Evolutionary conservation across 2,113 vertebrate genomes (phyloP).

Genomic region (Corythoichthys haematopterus): DNA sequence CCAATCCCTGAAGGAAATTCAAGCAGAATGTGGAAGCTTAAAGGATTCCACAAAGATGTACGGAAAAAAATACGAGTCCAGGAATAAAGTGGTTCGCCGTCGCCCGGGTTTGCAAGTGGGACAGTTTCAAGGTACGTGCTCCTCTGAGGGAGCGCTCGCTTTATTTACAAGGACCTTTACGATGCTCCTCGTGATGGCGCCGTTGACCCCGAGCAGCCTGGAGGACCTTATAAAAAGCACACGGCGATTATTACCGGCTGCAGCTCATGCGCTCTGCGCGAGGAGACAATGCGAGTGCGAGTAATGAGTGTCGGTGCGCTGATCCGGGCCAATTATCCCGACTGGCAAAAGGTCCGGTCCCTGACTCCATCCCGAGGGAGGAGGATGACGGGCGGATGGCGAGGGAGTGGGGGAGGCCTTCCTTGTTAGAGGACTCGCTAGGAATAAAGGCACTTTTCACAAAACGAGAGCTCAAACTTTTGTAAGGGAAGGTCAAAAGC

Average conservation of each 20-base stretch:
- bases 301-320: slow-evolving; percentile 55
- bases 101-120: neutral
- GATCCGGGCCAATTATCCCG: slow-evolving; percentile 53
- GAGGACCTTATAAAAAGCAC: slow-evolving; percentile 47
- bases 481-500: slow-evolving; percentile 19
- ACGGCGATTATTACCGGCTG: slow-evolving; percentile 40
- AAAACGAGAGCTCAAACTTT: slow-evolving; percentile 24
- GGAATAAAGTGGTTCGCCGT: neutral
- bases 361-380: slow-evolving; percentile 31
- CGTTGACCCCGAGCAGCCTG: slow-evolving; percentile 56
- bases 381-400: slow-evolving; percentile 3
- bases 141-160: slow-evolving; percentile 46
- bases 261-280: slow-evolving; percentile 21
- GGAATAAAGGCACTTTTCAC: slow-evolving; percentile 37
- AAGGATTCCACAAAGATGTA: neutral
- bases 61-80: neutral
- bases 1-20: neutral
- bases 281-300: slow-evolving; percentile 41
- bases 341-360: slow-evolving; percentile 45
- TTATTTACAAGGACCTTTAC: slow-evolving; percentile 66
- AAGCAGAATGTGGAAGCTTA: neutral
- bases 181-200: slow-evolving; percentile 39
- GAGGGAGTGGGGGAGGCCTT: slow-evolving; percentile 1
- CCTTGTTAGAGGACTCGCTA: slow-evolving; percentile 47
- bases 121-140: slow-evolving; percentile 30